Base-by-base conservation (phyloP, 1,140 invertebrate species). In the Cotesia vestalis region DNA sequence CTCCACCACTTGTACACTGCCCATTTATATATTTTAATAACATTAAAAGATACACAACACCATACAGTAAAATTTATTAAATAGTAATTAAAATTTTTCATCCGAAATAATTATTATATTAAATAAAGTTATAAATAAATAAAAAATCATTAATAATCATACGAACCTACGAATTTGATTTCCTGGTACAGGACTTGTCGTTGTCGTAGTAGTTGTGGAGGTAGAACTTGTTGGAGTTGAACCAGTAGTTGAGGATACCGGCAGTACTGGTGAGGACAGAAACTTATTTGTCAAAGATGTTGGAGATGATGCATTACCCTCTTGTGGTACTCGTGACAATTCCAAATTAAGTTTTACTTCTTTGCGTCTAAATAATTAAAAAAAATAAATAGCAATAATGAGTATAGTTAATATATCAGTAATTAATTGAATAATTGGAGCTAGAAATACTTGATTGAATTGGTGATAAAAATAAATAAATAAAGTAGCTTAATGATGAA, bases 121-220 rank as follows among this genome's bases (percentile, higher is more conserved):
- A 17, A 17, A 40, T 40, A 5, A 40, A 40, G 1, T 40, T 4
- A 4, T 40, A 40, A 46, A 46, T 46, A 46, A 46, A 46, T 9
- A 8, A 46, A 46, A 46, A 46, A 46, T 9, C 11, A 9, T 46
- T 46, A 8, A 46, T 11, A 0, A 61, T 55, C 9, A 66, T 74
- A 83, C 77, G 73, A 88, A 91, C 90, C 90, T 91, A 83, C 90
- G 88, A 76, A 91, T 88, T 76, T 88, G 89, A 77, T 88, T 90
- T 70, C 85, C 86, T 69, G 88, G 86, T 17, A 85, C 84, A 12
- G 89, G 87, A 77, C 85, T 90, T 61, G 86, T 87, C n/a, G 86
- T 79, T 46, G 80, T 85, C 40, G 83, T 83, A 71, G 82, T 80
- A 40, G 84, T 80, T 36, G 84, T 77, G 71, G 83, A 81, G 55